Evolutionary conservation across 2,113 vertebrate genomes (phyloP), one percentile per base, ranked within the genome.

Genomic region (Hydrochoerus hydrochaeris): DNA sequence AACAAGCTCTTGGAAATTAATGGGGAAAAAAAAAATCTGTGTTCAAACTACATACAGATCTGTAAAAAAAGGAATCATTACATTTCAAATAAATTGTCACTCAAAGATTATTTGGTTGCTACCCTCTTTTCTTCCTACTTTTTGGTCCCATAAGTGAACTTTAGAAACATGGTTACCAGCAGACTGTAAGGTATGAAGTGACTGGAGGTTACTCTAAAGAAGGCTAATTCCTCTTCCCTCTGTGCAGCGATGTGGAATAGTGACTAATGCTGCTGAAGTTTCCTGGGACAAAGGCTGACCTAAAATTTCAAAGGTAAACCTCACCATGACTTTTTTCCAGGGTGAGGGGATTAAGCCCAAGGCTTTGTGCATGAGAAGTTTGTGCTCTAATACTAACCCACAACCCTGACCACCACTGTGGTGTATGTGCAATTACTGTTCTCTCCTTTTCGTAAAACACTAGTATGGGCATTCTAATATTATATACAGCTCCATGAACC

Each of bases 31-130:
- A 4, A 44, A 67, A 88, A 81, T 75, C 10, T 71, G 14, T 58
- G 26, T 77, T 81, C 35, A 90, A 96, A 91, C 41, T 67, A 95
- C 7, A 97, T 14, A 54, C 32, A 91, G 7, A 89, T 38, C n/a
- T 80, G 12, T 7, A 94, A 8, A 65, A 44, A 82, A 83, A 94
- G 20, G 54, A 46, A 38, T 62, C 57, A 35, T 57, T 62, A 44
- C 30, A 83, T 95, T 95, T 44, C 46, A 93, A 24, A 54, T 54
- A 94, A 90, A 77, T 71, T 24, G 87, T 32, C 86, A 81, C 32
- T 63, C 35, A 60, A 80, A 60, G 30, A 49, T 71, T 49, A 91
- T 24, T 30, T 88, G 41, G 85, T 69, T 41, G 52, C 32, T 49
- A 71, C 19, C 28, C 30, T 88, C 35, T 52, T 85, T 17, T 57